A percentile compares a stretch with the other conserved stretches of the same genome.
Conservation (phyloP, 23 tunicate genomes). For the Phallusia fumigata region DNA sequence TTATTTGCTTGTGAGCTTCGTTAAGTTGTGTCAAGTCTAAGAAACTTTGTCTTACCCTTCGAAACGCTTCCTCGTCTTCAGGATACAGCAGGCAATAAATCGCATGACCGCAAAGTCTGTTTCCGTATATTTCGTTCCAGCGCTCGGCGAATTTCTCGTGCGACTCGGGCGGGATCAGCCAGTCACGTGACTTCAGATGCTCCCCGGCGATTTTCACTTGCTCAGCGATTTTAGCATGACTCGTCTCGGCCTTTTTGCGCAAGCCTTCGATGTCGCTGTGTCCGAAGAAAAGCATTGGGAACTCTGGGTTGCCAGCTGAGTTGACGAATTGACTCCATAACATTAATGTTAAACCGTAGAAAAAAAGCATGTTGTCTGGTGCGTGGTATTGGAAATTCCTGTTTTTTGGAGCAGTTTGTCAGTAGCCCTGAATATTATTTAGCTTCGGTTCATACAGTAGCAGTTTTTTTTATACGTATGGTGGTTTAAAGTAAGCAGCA, state of each 20-base stretch:
- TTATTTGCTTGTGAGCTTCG: too few relatives aligned
- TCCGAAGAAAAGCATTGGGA: conserved; percentile 31
- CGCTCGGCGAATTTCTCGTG: conserved; percentile 21
- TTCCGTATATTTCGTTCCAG: conserved; percentile 79
- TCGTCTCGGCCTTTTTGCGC: conserved; percentile 26
- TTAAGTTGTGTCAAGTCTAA: too few relatives aligned
- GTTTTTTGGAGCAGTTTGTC: too few relatives aligned
- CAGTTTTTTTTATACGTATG: too few relatives aligned
- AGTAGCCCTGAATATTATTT: too few relatives aligned
- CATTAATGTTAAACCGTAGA: too few relatives aligned
- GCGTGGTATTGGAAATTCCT: too few relatives aligned
- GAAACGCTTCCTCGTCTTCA: conserved; percentile 40
- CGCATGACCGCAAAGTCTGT: conserved; percentile 46
- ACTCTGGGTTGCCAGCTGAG: neutral
- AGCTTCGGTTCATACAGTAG: too few relatives aligned
- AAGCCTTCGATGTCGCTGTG: conserved; percentile 16
- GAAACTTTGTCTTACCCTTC: conserved; percentile 15
- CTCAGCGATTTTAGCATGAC: conserved; percentile 22
- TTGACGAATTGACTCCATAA: too few relatives aligned
- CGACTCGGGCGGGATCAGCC: conserved; percentile 52
- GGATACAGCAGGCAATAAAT: conserved; percentile 47
- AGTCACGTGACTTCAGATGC: conserved; percentile 24
- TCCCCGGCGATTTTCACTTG: too few relatives aligned
- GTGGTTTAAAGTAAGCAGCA: too few relatives aligned
- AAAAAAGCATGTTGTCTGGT: too few relatives aligned